A percentile compares a stretch with the other conserved stretches of the same genome.
These are phyloP conservation scores for Parazoanthus swiftii DNA, from an alignment of 92 coral and sea anemone genomes.

Conservation along the genomic window DNA sequence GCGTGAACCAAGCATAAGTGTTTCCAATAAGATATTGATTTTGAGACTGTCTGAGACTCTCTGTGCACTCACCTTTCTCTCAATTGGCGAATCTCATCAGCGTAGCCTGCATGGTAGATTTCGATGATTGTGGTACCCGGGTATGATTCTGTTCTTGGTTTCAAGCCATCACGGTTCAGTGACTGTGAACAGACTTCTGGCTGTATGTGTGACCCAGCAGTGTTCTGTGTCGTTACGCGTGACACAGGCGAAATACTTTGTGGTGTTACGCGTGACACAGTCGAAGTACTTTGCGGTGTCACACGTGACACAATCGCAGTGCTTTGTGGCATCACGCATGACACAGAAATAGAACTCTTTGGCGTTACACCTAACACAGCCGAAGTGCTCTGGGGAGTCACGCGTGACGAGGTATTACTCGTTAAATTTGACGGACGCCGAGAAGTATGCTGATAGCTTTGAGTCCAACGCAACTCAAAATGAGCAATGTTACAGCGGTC, in stretches of 20 bases:
- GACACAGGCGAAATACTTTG: neutral
- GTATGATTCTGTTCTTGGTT: constrained; percentile 35
- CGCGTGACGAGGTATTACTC: neutral
- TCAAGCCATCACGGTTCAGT: neutral
- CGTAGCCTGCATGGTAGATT: constrained; percentile 73
- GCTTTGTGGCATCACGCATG: neutral
- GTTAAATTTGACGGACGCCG: neutral
- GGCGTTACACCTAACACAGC: neutral
- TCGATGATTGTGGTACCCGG: constrained; percentile 70
- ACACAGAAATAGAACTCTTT: neutral
- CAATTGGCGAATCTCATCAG: constrained; percentile 29
- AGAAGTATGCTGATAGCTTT: constrained; percentile 28
- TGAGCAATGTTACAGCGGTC: constrained; percentile 66
- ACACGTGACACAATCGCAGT: neutral
- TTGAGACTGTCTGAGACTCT: neutral
- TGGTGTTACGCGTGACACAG: neutral
- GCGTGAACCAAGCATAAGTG: no score
- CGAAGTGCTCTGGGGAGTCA: neutral
- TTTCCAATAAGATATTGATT: neutral
- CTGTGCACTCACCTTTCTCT: constrained; percentile 3
- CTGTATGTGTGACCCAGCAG: neutral
- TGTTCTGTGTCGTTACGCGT: neutral
- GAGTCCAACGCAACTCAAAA: constrained; percentile 78
- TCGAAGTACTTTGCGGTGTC: neutral
- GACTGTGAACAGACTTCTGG: neutral